A percentile compares a stretch with the other conserved stretches of the same genome.
Conservation (phyloP, 2,113 vertebrate genomes). For the Protobothrops mucrosquamatus region DNA sequence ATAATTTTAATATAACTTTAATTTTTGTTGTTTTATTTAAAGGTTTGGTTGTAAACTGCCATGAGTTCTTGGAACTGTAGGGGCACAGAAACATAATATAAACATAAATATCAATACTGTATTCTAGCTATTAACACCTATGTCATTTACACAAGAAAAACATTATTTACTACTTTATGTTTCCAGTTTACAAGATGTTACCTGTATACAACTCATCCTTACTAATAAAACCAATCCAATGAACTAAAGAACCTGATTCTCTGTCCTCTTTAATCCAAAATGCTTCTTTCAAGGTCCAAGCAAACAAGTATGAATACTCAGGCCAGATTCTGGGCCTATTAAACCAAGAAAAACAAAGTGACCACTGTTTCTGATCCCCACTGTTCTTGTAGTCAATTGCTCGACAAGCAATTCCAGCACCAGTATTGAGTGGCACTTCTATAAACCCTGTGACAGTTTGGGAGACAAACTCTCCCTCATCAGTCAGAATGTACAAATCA, state of each 20-base stretch:
- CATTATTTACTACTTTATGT: not conserved
- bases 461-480: slow-evolving; percentile 88
- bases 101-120: not conserved
- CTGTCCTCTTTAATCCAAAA: slow-evolving; percentile 68
- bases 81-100: not conserved
- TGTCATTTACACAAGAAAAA: not conserved
- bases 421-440: slow-evolving; percentile 89
- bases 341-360: slow-evolving; percentile 77
- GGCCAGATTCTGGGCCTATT: slow-evolving; percentile 68
- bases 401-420: slow-evolving; percentile 78
- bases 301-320: slow-evolving; percentile 69
- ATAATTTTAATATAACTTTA: not conserved
- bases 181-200: not conserved
- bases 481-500: slow-evolving; percentile 90
- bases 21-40: not conserved
- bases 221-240: slow-evolving; percentile 32
- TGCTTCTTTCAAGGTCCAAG: slow-evolving; percentile 52
- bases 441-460: slow-evolving; percentile 95
- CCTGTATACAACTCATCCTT: slow-evolving; percentile 18
- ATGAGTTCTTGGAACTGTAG: not conserved
- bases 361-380: slow-evolving; percentile 73
- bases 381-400: slow-evolving; percentile 69
- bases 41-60: not conserved
- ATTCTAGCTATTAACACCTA: not conserved
- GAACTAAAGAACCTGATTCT: slow-evolving; percentile 42